Evolutionary conservation across 2,888 invertebrate species (phyloP).

Genomic region (Xylophagus ater): DNA sequence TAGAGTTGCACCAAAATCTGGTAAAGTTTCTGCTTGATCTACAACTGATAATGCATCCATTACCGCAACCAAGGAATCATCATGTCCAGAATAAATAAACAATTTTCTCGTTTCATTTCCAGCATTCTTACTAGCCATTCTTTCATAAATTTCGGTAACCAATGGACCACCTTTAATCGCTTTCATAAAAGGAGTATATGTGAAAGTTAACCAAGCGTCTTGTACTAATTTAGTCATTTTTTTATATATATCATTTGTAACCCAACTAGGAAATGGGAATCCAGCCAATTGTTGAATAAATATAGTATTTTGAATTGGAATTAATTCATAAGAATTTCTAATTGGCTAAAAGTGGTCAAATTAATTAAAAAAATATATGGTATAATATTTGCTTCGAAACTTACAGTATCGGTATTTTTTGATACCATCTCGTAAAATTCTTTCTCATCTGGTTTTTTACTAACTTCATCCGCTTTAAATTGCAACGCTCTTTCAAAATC

Average conservation of each 20-base stretch:
- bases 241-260: conserved; percentile 47
- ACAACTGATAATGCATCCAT: too few species aligned
- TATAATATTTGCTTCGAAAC: too few species aligned
- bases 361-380: too few species aligned
- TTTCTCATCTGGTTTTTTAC: too few species aligned
- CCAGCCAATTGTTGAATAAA: conserved; percentile 49
- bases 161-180: conserved; percentile 57
- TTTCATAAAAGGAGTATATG: conserved; percentile 49
- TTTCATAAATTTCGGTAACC: conserved; percentile 48
- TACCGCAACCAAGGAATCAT: not conserved
- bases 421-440: too few species aligned
- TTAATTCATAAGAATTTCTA: not conserved
- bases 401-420: too few species aligned
- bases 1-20: too few species aligned
- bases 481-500: too few species aligned
- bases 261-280: conserved; percentile 58
- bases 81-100: conserved; percentile 3
- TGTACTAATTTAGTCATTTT: conserved; percentile 28
- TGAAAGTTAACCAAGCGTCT: not conserved
- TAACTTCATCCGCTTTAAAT: too few species aligned
- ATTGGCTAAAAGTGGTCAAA: too few species aligned
- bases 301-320: conserved; percentile 42
- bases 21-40: too few species aligned
- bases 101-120: conserved; percentile 42
- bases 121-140: conserved; percentile 42